Evolutionary conservation across 2,113 vertebrate species (phyloP).

Genomic region (Channa argus): DNA sequence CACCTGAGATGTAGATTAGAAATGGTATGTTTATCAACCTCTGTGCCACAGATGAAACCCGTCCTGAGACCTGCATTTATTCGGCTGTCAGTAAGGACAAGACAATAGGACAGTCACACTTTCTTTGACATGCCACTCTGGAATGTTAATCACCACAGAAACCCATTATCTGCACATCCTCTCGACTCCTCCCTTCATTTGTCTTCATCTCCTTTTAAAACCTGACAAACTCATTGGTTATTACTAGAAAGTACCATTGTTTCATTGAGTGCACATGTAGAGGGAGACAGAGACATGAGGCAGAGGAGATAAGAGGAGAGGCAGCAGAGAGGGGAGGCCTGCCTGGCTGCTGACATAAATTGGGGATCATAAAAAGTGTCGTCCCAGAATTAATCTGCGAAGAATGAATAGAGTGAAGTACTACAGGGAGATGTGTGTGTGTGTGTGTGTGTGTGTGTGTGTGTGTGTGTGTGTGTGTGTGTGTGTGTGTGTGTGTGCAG

Average conservation of each 20-base stretch:
- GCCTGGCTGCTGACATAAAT: slow-evolving; percentile 69
- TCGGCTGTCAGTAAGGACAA: slow-evolving; percentile 58
- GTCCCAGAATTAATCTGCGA: slow-evolving; percentile 69
- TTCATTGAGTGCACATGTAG: slow-evolving; percentile 66
- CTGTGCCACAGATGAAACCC: slow-evolving; percentile 47
- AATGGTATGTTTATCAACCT: slow-evolving; percentile 59
- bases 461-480: slow-evolving; percentile 15
- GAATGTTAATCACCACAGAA: slow-evolving; percentile 76
- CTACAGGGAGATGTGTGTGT: slow-evolving; percentile 21
- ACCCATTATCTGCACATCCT: slow-evolving; percentile 77
- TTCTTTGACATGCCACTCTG: slow-evolving; percentile 52
- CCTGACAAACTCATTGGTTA: slow-evolving; percentile 73
- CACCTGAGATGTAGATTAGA: slow-evolving; percentile 53
- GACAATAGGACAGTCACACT: slow-evolving; percentile 69
- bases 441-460: slow-evolving; percentile 3
- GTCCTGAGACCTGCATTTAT: slow-evolving; percentile 53
- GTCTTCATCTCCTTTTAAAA: slow-evolving; percentile 66
- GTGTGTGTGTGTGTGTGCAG: background rate
- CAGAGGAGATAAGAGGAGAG: slow-evolving; percentile 67
- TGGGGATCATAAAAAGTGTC: slow-evolving; percentile 75
- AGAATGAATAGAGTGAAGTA: slow-evolving; percentile 74
- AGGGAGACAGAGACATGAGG: slow-evolving; percentile 67
- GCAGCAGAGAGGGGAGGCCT: slow-evolving; percentile 48
- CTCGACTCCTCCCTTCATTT: slow-evolving; percentile 60
- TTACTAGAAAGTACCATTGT: slow-evolving; percentile 75